Evolutionary conservation across 1,140 invertebrate species (phyloP).

Genomic region (Calosoma granatense): DNA sequence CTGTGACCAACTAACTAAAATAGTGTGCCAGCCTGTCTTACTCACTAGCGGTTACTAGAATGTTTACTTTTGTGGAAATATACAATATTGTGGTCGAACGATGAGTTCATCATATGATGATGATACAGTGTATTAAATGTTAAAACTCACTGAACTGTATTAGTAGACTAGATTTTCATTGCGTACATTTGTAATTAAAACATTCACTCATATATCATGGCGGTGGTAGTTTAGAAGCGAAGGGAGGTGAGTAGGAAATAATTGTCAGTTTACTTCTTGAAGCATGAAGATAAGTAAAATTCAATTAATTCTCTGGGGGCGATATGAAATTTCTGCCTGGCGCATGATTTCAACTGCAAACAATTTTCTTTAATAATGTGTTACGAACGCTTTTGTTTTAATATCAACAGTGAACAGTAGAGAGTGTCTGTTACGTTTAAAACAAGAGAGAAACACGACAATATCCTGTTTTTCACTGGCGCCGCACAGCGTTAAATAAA

Average conservation of each 20-base stretch:
- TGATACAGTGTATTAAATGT: too few species aligned
- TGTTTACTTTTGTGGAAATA: too few species aligned
- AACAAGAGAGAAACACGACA: background rate
- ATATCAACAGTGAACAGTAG: background rate
- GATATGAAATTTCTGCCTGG: conserved; percentile 3
- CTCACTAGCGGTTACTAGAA: too few species aligned
- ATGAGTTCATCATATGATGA: too few species aligned
- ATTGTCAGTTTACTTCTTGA: conserved; percentile 8
- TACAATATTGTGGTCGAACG: too few species aligned
- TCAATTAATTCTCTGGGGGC: background rate
- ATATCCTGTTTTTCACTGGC: background rate
- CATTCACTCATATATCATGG: background rate
- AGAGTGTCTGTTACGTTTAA: background rate
- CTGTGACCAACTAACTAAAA: background rate
- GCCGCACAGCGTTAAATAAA: background rate
- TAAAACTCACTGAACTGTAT: too few species aligned
- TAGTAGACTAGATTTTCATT: too few species aligned
- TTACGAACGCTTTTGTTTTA: background rate
- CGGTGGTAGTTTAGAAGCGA: background rate
- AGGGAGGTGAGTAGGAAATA: background rate
- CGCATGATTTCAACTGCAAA: conserved; percentile 6
- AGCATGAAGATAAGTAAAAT: conserved; percentile 8
- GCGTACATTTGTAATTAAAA: background rate
- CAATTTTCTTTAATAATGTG: conserved; percentile 8
- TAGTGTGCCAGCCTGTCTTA: too few species aligned